Evolutionary conservation across 2,113 vertebrate genomes (phyloP).

Genomic region (Crotophaga sulcirostris): DNA sequence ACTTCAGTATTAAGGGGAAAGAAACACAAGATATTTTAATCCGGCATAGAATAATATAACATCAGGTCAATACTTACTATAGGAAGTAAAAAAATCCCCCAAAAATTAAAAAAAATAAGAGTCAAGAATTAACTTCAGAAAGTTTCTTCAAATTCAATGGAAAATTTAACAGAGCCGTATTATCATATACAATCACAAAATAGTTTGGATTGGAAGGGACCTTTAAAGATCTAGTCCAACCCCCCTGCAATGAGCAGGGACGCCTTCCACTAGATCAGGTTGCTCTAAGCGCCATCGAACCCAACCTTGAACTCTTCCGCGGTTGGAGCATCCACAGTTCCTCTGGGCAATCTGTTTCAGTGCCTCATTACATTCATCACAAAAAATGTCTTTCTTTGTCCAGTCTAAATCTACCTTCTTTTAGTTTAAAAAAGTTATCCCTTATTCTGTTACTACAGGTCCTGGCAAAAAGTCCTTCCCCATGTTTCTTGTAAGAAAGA

Average conservation of each 20-base stretch:
- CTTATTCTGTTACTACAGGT: neutral
- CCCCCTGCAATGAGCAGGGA: fast-evolving
- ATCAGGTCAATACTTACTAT: neutral
- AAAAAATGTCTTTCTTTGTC: neutral
- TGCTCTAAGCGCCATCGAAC: neutral
- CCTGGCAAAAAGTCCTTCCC: neutral
- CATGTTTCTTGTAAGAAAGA: neutral
- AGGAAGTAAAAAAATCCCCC: neutral
- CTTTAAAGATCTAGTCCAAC: neutral
- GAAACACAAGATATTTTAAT: neutral
- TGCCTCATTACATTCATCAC: fast-evolving
- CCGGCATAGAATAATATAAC: neutral
- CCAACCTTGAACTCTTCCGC: neutral
- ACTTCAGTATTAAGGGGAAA: neutral
- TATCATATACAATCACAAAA: neutral
- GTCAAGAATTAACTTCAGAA: neutral
- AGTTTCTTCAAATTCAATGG: neutral
- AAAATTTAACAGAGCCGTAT: neutral
- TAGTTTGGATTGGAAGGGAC: neutral
- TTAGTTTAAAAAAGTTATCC: neutral
- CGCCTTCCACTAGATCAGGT: neutral
- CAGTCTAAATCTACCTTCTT: neutral
- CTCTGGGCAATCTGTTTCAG: neutral
- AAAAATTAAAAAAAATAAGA: neutral
- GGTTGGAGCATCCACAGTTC: neutral